These are phyloP conservation scores for Leptinotarsa texana DNA, from an alignment of 1,140 invertebrate genomes.

Conservation along the genomic window DNA sequence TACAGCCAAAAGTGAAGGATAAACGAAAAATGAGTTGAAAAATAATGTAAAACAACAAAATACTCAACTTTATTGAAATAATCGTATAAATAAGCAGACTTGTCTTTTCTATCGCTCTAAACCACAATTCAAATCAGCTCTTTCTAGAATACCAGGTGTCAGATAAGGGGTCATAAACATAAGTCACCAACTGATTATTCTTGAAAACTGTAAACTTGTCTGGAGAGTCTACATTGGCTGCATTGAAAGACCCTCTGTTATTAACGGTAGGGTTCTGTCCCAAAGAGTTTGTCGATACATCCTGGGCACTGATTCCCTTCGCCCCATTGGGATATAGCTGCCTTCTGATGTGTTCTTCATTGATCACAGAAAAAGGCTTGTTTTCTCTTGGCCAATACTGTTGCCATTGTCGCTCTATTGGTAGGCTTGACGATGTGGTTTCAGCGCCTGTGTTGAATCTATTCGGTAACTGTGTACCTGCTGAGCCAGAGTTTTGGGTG, in stretches of 20 bases:
- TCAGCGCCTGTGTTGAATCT: background rate
- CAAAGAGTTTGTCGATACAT: background rate
- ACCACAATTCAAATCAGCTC: background rate
- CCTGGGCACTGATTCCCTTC: background rate
- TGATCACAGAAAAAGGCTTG: background rate
- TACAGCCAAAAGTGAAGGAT: too few relatives aligned
- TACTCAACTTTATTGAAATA: too few relatives aligned
- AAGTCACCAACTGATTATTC: background rate
- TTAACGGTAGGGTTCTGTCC: background rate
- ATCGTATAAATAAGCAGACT: too few relatives aligned
- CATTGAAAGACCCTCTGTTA: background rate
- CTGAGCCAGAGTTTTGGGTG: background rate
- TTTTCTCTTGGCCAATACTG: background rate
- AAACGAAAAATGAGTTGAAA: too few relatives aligned
- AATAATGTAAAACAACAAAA: too few relatives aligned
- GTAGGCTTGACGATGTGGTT: background rate
- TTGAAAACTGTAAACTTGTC: background rate
- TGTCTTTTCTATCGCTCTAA: too few relatives aligned
- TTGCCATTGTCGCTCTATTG: background rate
- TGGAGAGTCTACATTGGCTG: background rate
- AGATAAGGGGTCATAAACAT: background rate
- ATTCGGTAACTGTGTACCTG: background rate
- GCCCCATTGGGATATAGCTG: background rate
- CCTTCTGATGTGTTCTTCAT: background rate
- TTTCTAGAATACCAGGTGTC: background rate